Evolutionary conservation across 2,113 vertebrate species (phyloP).

Genomic region (Steatornis caripensis): DNA sequence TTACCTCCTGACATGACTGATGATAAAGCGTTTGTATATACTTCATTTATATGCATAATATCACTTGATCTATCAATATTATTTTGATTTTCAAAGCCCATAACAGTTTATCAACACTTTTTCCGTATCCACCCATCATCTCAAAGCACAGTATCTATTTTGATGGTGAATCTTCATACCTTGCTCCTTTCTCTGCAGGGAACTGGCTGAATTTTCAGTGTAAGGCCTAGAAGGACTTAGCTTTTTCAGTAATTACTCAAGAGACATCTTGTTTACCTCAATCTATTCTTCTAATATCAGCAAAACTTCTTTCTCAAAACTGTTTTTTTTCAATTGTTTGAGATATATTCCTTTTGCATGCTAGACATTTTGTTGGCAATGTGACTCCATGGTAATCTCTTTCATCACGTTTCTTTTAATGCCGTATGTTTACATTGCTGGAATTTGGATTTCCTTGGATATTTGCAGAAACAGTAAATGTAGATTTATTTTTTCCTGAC

Average conservation of each 20-base stretch:
- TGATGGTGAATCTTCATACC: neutral
- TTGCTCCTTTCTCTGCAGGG: neutral
- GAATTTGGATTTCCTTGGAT: slow-evolving; percentile 27
- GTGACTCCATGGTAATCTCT: neutral
- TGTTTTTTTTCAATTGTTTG: neutral
- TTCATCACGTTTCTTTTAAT: slow-evolving; percentile 15
- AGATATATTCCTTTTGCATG: neutral
- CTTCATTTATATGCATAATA: neutral
- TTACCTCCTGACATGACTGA: neutral
- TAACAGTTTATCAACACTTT: neutral
- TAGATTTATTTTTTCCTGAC: neutral
- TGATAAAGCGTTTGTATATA: neutral
- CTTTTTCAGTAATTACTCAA: neutral
- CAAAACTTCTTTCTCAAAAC: neutral
- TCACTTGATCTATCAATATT: neutral
- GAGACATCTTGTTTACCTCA: neutral
- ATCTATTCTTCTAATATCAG: neutral
- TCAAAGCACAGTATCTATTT: neutral
- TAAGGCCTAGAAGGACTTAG: neutral
- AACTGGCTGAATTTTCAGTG: neutral
- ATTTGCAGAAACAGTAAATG: neutral
- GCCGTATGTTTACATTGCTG: slow-evolving; percentile 11
- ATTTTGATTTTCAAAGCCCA: neutral
- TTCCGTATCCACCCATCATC: neutral
- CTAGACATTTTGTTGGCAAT: neutral